Conservation (phyloP, 1,140 invertebrate genomes). For the Maniola jurtina region DNA sequence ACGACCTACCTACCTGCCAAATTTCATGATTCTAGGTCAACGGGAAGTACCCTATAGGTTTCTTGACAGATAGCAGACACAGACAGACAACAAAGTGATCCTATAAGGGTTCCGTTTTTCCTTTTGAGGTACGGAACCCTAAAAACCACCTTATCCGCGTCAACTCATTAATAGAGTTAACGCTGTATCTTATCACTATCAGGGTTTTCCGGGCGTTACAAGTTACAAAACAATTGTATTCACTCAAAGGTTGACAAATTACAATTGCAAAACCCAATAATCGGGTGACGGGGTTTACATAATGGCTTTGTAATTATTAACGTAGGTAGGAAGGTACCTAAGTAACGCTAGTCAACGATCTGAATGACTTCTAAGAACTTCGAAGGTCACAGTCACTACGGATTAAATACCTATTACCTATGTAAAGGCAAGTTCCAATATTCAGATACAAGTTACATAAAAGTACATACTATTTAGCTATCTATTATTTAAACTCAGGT, state of each 20-base stretch:
- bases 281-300: background rate
- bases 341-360: slow-evolving; percentile 9
- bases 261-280: slow-evolving; percentile 7
- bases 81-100: no score
- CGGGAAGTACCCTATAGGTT: no score
- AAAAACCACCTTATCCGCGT: background rate
- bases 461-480: no score
- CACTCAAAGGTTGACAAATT: background rate
- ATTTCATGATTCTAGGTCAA: no score
- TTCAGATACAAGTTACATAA: background rate
- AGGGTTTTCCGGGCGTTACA: background rate
- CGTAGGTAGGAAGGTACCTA: background rate
- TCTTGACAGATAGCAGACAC: no score
- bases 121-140: no score
- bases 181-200: background rate
- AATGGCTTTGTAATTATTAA: background rate
- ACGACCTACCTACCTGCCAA: no score
- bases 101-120: no score
- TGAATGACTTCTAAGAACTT: slow-evolving; percentile 24
- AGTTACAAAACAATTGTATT: background rate
- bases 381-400: slow-evolving; percentile 11
- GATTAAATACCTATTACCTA: background rate
- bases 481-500: no score
- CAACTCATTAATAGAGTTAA: background rate
- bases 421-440: background rate